These are phyloP conservation scores for Eurypyga helias DNA, from an alignment of 2,113 vertebrate genomes.

Conservation along the genomic window DNA sequence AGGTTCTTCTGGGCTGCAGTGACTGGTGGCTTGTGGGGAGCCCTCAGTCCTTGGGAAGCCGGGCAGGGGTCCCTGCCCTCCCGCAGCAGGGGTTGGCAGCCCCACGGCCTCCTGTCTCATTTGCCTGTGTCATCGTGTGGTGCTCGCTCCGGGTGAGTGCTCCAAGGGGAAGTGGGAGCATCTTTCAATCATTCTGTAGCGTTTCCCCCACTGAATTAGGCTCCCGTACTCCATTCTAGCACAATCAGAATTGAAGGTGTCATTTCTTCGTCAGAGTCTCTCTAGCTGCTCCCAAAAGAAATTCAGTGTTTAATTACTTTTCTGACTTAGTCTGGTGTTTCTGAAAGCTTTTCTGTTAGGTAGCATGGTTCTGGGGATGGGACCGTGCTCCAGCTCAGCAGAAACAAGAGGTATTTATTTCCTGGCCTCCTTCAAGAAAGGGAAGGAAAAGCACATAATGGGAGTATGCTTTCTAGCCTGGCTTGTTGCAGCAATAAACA, in stretches of 20 bases:
- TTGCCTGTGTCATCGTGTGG: fast-evolving
- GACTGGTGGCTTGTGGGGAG: fast-evolving
- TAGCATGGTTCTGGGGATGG: background rate
- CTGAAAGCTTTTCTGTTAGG: background rate
- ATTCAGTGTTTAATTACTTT: background rate
- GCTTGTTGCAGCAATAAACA: background rate
- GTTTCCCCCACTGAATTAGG: background rate
- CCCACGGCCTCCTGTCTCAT: background rate
- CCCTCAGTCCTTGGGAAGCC: fast-evolving
- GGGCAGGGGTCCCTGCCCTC: background rate
- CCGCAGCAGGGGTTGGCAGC: background rate
- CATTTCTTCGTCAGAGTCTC: background rate
- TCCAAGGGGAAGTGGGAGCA: background rate
- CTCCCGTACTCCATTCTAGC: background rate
- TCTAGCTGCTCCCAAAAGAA: background rate
- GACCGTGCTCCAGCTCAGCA: background rate
- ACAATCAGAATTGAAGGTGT: background rate
- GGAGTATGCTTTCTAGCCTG: background rate
- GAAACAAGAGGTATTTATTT: background rate
- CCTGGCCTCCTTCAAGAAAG: background rate
- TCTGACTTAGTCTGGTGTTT: background rate
- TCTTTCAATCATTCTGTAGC: background rate
- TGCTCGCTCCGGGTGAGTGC: background rate
- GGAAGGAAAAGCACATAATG: background rate
- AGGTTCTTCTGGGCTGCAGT: background rate